phyloP scores from a whole-genome alignment of 1,140 invertebrate species.

The Drosophila varians region DNA sequence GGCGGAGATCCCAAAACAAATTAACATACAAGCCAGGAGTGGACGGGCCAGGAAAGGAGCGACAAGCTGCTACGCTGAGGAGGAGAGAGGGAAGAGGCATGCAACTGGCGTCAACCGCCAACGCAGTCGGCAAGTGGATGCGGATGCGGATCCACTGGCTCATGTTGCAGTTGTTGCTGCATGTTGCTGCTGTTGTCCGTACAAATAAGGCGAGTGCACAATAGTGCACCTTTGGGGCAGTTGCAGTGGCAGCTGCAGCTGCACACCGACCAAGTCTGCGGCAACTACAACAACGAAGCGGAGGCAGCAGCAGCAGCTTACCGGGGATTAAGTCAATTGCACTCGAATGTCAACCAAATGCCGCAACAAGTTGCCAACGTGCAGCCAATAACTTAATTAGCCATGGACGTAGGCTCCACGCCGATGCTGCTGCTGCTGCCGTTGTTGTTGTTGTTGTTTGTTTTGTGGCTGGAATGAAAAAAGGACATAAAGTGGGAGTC shows the following conservation, averaged over 20 bases:
- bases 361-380: constrained; percentile 77
- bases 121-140: constrained; percentile 36
- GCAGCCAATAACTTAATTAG: constrained; percentile 80
- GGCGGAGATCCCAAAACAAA: constrained; percentile 72
- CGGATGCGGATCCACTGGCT: constrained; percentile 33
- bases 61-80: not conserved
- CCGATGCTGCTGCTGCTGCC: constrained; percentile 21
- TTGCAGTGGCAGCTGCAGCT: constrained; percentile 17
- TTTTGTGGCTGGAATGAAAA: constrained; percentile 21
- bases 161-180: constrained; percentile 32
- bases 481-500: constrained; percentile 32
- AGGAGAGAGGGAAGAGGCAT: not conserved
- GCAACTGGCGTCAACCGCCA: constrained; percentile 40
- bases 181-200: constrained; percentile 62
- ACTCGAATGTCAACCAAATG: constrained; percentile 77
- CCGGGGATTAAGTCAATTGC: constrained; percentile 77
- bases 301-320: constrained; percentile 51
- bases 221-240: constrained; percentile 55
- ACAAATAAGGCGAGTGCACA: constrained; percentile 77
- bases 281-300: not conserved
- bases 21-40: constrained; percentile 67
- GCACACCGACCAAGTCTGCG: constrained; percentile 19
- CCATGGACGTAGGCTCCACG: constrained; percentile 45
- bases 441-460: constrained; percentile 16
- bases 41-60: constrained; percentile 16